Evolutionary conservation across 2,888 invertebrate genomes (phyloP).

Genomic region (Microchrysa polita): DNA sequence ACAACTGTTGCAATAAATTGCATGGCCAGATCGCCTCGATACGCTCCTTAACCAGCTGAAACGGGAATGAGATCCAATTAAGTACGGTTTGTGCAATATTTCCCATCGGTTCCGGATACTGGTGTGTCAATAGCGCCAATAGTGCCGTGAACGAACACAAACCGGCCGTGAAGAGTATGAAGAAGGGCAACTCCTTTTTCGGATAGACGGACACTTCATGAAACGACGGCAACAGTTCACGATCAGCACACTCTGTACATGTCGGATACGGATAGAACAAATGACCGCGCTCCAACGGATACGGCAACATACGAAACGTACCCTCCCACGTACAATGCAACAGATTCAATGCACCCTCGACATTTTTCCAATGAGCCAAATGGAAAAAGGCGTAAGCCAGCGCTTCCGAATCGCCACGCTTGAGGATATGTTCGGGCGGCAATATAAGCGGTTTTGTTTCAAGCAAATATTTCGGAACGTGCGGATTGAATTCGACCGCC

Average conservation of each 20-base stretch:
- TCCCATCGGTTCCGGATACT: slow-evolving; percentile 92
- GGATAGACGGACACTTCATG: slow-evolving; percentile 94
- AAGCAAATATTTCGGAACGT: slow-evolving; percentile 94
- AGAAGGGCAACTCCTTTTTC: slow-evolving; percentile 91
- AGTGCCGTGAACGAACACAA: slow-evolving; percentile 92
- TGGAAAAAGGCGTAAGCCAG: slow-evolving; percentile 97
- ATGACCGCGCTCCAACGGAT: slow-evolving; percentile 88
- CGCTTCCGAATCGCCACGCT: slow-evolving; percentile 96
- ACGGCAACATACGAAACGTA: slow-evolving; percentile 89
- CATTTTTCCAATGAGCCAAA: slow-evolving; percentile 94
- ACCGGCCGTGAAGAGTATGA: slow-evolving; percentile 90
- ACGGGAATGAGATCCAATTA: slow-evolving; percentile 82
- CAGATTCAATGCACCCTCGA: slow-evolving; percentile 92
- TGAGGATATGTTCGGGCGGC: slow-evolving; percentile 96
- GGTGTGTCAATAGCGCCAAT: slow-evolving; percentile 86
- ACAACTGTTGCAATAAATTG: slow-evolving; percentile 80
- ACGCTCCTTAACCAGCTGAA: slow-evolving; percentile 79
- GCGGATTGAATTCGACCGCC: slow-evolving; percentile 97
- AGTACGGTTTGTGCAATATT: slow-evolving; percentile 81
- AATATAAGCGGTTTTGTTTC: slow-evolving; percentile 95
- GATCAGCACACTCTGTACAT: slow-evolving; percentile 91
- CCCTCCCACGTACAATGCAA: slow-evolving; percentile 94
- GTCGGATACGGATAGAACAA: slow-evolving; percentile 92
- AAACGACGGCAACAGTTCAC: slow-evolving; percentile 87
- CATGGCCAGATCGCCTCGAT: slow-evolving; percentile 83